These are phyloP conservation scores for Ellobius talpinus DNA, from an alignment of 2,113 vertebrate species.

Conservation along the genomic window DNA sequence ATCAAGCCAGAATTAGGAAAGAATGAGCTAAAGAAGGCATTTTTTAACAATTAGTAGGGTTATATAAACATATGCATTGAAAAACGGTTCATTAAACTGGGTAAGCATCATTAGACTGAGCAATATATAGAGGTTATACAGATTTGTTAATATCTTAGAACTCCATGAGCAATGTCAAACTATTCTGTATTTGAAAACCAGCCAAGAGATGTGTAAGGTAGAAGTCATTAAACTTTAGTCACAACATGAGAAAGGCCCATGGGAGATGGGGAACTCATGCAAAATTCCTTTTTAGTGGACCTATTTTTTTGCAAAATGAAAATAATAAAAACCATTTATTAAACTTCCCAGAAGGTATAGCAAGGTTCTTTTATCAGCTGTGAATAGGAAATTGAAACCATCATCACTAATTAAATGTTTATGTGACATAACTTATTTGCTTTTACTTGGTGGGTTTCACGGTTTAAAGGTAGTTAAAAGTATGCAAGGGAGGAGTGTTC, in stretches of 20 bases:
- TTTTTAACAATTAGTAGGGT: neutral
- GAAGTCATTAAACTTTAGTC: neutral
- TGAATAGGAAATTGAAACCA: neutral
- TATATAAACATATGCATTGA: neutral
- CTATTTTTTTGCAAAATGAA: constrained; percentile 25
- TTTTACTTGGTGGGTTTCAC: neutral
- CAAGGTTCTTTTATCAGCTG: neutral
- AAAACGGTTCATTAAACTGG: neutral
- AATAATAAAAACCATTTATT: neutral
- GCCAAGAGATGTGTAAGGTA: neutral
- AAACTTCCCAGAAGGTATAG: neutral
- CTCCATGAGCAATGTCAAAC: neutral
- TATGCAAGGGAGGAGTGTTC: no score
- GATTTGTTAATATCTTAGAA: neutral
- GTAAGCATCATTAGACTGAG: neutral
- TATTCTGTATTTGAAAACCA: constrained; percentile 31
- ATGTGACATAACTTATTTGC: neutral
- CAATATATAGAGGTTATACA: constrained; percentile 27
- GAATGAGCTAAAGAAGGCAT: neutral
- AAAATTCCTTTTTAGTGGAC: constrained; percentile 10
- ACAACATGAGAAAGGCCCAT: neutral
- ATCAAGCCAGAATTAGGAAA: neutral
- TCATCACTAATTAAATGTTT: neutral
- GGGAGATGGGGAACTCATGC: neutral
- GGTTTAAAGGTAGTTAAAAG: neutral